A percentile compares a stretch with the other conserved stretches of the same genome.
These are phyloP conservation scores for Erebia aethiops DNA, from an alignment of 2,888 invertebrate genomes.

Conservation along the genomic window DNA sequence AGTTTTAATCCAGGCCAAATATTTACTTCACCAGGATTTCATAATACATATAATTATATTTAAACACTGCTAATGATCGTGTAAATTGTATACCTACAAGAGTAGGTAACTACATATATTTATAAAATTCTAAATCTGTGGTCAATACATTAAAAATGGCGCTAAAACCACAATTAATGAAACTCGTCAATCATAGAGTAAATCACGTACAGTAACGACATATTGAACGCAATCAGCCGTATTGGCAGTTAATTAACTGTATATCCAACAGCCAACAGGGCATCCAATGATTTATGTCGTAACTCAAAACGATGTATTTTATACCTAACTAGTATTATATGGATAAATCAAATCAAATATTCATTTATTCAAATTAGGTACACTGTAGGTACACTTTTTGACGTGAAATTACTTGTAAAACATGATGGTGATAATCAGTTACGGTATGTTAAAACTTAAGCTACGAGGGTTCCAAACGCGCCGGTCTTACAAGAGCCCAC, in stretches of 20 bases:
- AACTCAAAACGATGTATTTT: background rate
- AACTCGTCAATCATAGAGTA: slow-evolving; percentile 26
- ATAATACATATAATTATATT: slow-evolving; percentile 21
- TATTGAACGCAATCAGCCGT: slow-evolving; percentile 30
- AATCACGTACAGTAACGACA: slow-evolving; percentile 31
- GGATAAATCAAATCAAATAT: no score
- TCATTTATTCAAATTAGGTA: no score
- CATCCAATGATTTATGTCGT: slow-evolving; percentile 9
- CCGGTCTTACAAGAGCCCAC: no score
- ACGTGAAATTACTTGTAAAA: no score
- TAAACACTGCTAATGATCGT: slow-evolving; percentile 14
- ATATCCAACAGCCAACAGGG: slow-evolving; percentile 2
- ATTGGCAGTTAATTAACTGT: slow-evolving; percentile 29
- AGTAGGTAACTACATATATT: no score
- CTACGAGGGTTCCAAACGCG: no score
- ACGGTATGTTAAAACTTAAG: no score
- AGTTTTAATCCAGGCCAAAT: slow-evolving; percentile 7
- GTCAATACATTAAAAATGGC: slow-evolving; percentile 17
- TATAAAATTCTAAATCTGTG: no score
- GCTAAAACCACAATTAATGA: slow-evolving; percentile 16
- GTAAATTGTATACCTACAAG: slow-evolving; percentile 12
- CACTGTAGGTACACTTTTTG: no score
- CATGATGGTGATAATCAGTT: no score
- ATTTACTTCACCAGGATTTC: background rate
- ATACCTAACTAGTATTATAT: background rate